Conservation (phyloP, 2,888 invertebrate genomes). For the Drosophila testacea region DNA sequence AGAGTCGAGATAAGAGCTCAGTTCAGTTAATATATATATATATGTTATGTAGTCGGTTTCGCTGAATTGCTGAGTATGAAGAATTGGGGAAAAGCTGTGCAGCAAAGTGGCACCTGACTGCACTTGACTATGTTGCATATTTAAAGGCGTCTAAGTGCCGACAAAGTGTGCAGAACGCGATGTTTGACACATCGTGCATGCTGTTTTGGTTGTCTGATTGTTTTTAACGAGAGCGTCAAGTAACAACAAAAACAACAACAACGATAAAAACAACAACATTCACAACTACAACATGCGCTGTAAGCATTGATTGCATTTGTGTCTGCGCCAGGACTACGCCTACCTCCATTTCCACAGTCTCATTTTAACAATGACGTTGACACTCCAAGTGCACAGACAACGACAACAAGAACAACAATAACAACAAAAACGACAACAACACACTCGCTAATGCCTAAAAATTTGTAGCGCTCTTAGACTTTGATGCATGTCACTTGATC, state of each 20-base stretch:
- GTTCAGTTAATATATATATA: constrained; percentile 1
- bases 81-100: constrained; percentile 7
- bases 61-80: constrained; percentile 15
- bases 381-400: constrained; percentile 61
- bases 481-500: constrained; percentile 48
- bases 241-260: constrained; percentile 22
- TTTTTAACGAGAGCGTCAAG: constrained; percentile 63
- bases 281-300: constrained; percentile 21
- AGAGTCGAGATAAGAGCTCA: not conserved
- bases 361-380: constrained; percentile 61
- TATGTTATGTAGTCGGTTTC: constrained; percentile 2
- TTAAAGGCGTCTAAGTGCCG: constrained; percentile 77
- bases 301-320: constrained; percentile 72
- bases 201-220: constrained; percentile 71
- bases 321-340: constrained; percentile 52
- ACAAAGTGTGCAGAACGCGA: constrained; percentile 60
- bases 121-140: constrained; percentile 68
- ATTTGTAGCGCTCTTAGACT: constrained; percentile 65
- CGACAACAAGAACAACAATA: constrained; percentile 4
- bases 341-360: constrained; percentile 25
- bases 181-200: constrained; percentile 72
- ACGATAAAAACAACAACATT: constrained; percentile 16
- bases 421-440: constrained; percentile 16
- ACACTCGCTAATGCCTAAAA: constrained; percentile 74
- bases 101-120: constrained; percentile 33